A percentile compares a stretch with the other conserved stretches of the same genome.
Conservation (phyloP, 2,888 invertebrate species). For the Drosophila subsilvestris region DNA sequence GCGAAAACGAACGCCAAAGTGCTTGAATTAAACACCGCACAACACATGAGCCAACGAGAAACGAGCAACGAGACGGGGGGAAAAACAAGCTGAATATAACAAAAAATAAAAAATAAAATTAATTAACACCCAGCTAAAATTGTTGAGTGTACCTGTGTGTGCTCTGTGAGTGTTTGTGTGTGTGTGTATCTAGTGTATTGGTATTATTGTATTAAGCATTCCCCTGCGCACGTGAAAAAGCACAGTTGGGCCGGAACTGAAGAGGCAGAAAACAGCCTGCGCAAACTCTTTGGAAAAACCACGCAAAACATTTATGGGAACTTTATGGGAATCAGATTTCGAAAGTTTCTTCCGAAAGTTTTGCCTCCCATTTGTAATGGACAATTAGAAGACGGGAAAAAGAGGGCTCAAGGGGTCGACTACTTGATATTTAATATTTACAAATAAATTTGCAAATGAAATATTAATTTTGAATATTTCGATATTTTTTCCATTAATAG, state of each 20-base stretch:
- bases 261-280: background rate
- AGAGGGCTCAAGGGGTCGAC: background rate
- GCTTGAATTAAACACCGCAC: slow-evolving; percentile 31
- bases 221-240: slow-evolving; percentile 70
- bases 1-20: slow-evolving; percentile 48
- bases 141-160: slow-evolving; percentile 41
- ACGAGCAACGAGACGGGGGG: slow-evolving; percentile 14
- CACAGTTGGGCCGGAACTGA: slow-evolving; percentile 37
- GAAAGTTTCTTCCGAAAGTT: slow-evolving; percentile 25
- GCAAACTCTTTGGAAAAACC: slow-evolving; percentile 13
- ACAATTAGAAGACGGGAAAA: background rate
- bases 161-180: slow-evolving; percentile 2
- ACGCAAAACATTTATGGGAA: slow-evolving; percentile 34
- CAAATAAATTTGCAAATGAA: too few relatives aligned
- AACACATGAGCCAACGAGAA: slow-evolving; percentile 6
- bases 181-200: too few relatives aligned
- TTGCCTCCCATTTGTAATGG: slow-evolving; percentile 3
- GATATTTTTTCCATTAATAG: too few relatives aligned
- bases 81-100: slow-evolving; percentile 14
- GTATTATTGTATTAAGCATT: slow-evolving; percentile 55
- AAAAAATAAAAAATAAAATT: slow-evolving; percentile 50
- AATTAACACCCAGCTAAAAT: slow-evolving; percentile 67
- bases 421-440: too few relatives aligned
- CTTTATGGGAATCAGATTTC: slow-evolving; percentile 43
- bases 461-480: too few relatives aligned